These are phyloP conservation scores for Vespertilio murinus DNA, from an alignment of 2,797 vertebrate genomes.

Conservation along the genomic window DNA sequence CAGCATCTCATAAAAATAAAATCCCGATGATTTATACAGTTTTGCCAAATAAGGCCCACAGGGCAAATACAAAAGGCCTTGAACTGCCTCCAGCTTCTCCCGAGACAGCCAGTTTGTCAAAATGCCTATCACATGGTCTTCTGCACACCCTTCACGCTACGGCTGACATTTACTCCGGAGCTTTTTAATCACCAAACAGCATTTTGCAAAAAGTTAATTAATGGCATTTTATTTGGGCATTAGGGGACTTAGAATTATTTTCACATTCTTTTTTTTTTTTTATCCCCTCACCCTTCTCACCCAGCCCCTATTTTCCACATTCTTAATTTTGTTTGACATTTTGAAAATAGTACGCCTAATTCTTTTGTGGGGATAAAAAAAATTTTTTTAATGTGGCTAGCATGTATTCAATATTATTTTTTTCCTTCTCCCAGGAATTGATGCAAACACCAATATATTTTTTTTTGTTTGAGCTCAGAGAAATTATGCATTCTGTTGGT, in stretches of 20 bases:
- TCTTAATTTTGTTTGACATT: slow-evolving; percentile 57
- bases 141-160: background rate
- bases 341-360: slow-evolving; percentile 60
- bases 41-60: slow-evolving; percentile 63
- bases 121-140: background rate
- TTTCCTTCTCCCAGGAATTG: slow-evolving; percentile 33
- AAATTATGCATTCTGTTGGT: slow-evolving; percentile 67
- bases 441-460: slow-evolving; percentile 69
- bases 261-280: background rate
- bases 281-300: background rate
- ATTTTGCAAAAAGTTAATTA: slow-evolving; percentile 57
- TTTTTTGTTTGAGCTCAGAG: slow-evolving; percentile 66
- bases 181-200: slow-evolving; percentile 62
- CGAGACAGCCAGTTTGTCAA: background rate
- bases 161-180: slow-evolving; percentile 40
- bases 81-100: background rate
- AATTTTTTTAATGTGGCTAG: background rate
- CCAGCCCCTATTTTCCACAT: slow-evolving; percentile 6
- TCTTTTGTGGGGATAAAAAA: slow-evolving; percentile 46
- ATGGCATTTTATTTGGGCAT: slow-evolving; percentile 52
- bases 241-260: slow-evolving; percentile 51
- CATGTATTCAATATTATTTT: slow-evolving; percentile 40
- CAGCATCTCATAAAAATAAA: slow-evolving; percentile 7
- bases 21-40: slow-evolving; percentile 42
- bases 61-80: slow-evolving; percentile 12